A percentile compares a stretch with the other conserved stretches of the same genome.
These are phyloP conservation scores for Chrysomela aeneicollis DNA, from an alignment of 2,888 invertebrate species.

Conservation along the genomic window DNA sequence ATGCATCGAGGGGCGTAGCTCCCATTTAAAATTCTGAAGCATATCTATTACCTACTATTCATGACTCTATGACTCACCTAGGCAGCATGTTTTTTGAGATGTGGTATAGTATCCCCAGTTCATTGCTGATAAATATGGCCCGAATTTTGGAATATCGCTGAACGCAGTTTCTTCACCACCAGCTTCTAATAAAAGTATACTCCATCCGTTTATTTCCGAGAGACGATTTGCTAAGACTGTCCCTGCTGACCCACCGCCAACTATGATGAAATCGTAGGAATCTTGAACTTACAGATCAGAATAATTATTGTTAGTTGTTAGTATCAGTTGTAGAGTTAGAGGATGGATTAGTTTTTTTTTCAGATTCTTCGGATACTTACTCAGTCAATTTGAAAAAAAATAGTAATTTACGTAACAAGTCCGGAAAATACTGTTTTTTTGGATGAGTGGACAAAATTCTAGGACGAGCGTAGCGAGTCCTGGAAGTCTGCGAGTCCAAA, in stretches of 20 bases:
- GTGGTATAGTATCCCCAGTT: constrained; percentile 24
- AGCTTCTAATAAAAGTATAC: constrained; percentile 64
- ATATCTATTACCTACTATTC: too few species aligned
- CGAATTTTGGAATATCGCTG: constrained; percentile 5
- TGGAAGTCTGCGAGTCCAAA: too few species aligned
- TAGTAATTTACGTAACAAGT: too few species aligned
- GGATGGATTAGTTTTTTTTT: too few species aligned
- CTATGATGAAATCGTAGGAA: constrained; percentile 60
- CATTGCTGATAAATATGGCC: background rate
- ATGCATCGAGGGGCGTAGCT: too few species aligned
- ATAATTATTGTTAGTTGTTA: background rate
- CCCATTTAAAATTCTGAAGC: too few species aligned
- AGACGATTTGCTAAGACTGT: constrained; percentile 63
- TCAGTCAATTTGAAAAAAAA: too few species aligned
- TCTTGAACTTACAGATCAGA: constrained; percentile 38
- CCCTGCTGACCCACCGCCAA: constrained; percentile 63
- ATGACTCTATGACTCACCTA: constrained; percentile 10
- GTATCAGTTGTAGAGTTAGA: too few species aligned
- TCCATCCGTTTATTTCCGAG: constrained; percentile 60
- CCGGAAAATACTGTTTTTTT: too few species aligned
- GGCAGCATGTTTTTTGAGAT: constrained; percentile 19
- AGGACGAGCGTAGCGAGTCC: too few species aligned
- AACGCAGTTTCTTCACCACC: constrained; percentile 59
- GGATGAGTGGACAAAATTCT: too few species aligned
- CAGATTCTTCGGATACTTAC: too few species aligned